Evolutionary conservation across 37 sponge, comb jelly and placozoan genomes (phyloP).

Genomic region (Ephydatia muelleri): DNA sequence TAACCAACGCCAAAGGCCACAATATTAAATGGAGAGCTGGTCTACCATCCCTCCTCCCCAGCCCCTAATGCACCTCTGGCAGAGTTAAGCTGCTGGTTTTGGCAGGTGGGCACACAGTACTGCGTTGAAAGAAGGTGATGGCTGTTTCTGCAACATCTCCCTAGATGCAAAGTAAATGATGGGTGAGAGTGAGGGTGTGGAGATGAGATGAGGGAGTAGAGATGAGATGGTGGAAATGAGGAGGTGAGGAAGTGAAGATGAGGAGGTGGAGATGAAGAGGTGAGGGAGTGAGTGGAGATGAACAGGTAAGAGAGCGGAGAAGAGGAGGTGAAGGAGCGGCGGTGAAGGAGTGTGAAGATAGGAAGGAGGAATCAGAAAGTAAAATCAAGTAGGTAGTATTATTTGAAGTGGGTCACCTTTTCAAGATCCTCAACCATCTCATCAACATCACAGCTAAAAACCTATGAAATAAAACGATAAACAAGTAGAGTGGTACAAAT

Average conservation of each 20-base stretch:
- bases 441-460: slow-evolving; percentile 68
- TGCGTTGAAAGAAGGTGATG: slow-evolving; percentile 74
- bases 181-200: too few relatives aligned
- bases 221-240: too few relatives aligned
- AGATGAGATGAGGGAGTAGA: too few relatives aligned
- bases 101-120: slow-evolving; percentile 38
- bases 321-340: background rate
- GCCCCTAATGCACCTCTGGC: slow-evolving; percentile 47
- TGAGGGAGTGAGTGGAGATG: background rate
- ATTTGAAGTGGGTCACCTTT: slow-evolving; percentile 44
- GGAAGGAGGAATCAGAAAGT: background rate
- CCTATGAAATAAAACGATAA: slow-evolving; percentile 15
- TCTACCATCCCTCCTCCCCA: background rate
- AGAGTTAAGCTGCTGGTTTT: slow-evolving; percentile 66
- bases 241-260: background rate
- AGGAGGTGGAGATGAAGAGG: background rate
- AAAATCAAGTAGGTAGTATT: background rate
- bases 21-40: background rate
- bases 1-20: background rate
- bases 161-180: background rate
- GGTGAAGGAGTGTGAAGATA: background rate
- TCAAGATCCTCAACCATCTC: slow-evolving; percentile 90
- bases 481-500: too few relatives aligned
- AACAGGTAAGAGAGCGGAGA: background rate
- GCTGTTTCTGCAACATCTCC: slow-evolving; percentile 95